Percentiles rank a stretch among this genome's conserved stretches.
phyloP scores from a whole-genome alignment of 2,797 vertebrate genomes.

The Phalanger gymnotis region DNA sequence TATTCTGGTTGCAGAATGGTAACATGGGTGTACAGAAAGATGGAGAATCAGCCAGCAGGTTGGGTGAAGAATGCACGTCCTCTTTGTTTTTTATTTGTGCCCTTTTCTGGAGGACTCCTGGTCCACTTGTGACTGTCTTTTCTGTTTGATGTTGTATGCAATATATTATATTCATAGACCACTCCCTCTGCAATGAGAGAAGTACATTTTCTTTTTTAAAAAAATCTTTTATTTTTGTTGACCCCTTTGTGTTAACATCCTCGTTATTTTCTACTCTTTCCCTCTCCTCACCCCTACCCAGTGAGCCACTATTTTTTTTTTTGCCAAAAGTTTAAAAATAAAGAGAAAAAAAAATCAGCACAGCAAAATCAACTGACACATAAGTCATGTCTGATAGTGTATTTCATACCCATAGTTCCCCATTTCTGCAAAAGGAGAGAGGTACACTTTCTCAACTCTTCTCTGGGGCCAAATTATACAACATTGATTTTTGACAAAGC shows the following conservation, averaged over 20 bases:
- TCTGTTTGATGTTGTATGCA: background rate
- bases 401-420: background rate
- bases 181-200: background rate
- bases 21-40: constrained; percentile 3
- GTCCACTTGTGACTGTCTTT: background rate
- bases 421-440: background rate
- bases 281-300: background rate
- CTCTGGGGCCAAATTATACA: background rate
- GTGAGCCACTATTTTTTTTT: background rate
- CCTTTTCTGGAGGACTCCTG: background rate
- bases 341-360: background rate
- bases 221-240: background rate
- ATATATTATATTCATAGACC: background rate
- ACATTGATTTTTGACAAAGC: background rate
- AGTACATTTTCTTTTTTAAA: background rate
- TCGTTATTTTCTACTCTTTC: background rate
- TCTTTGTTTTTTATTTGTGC: background rate
- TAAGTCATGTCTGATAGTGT: background rate
- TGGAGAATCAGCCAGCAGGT: background rate
- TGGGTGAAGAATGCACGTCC: background rate
- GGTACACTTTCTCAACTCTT: background rate
- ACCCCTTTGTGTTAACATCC: background rate
- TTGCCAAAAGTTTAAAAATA: background rate
- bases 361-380: background rate
- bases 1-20: background rate